Evolutionary conservation across 2,797 vertebrate genomes (phyloP).

Genomic region (Euphonia xanthogaster): DNA sequence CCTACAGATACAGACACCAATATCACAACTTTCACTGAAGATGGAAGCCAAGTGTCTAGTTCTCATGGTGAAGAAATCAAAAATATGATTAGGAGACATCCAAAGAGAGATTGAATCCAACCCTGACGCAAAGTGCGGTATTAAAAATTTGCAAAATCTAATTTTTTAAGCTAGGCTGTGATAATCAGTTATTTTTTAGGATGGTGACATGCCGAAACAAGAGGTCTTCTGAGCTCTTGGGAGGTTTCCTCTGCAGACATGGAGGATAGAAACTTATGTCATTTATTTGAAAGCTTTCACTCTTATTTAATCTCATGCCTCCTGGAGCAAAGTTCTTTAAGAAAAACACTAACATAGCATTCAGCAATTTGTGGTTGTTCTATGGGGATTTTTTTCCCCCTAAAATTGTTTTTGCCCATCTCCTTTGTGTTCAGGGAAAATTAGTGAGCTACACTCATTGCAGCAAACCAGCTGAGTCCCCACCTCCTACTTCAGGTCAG

Average conservation of each 20-base stretch:
- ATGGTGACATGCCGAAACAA: not conserved
- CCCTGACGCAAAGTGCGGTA: rapidly evolving
- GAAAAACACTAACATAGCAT: not conserved
- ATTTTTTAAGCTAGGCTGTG: not conserved
- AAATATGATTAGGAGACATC: not conserved
- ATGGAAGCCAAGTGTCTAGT: not conserved
- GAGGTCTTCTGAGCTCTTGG: not conserved
- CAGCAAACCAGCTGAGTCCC: not conserved
- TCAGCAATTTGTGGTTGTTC: not conserved
- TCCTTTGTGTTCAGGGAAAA: not conserved
- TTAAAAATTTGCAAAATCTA: not conserved
- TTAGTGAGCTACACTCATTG: not conserved
- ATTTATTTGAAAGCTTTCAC: not conserved
- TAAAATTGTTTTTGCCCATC: not conserved
- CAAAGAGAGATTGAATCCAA: not conserved
- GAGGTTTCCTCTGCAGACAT: not conserved
- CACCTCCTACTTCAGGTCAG: not conserved
- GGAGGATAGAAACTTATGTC: not conserved
- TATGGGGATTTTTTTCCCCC: rapidly evolving
- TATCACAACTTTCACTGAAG: not conserved
- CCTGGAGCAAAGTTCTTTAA: not conserved
- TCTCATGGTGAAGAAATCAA: not conserved
- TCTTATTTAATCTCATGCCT: not conserved
- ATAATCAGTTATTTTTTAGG: not conserved
- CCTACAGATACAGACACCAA: not conserved